Conservation (phyloP, 92 coral and sea anemone species). For the Epizoanthus scotinus region DNA sequence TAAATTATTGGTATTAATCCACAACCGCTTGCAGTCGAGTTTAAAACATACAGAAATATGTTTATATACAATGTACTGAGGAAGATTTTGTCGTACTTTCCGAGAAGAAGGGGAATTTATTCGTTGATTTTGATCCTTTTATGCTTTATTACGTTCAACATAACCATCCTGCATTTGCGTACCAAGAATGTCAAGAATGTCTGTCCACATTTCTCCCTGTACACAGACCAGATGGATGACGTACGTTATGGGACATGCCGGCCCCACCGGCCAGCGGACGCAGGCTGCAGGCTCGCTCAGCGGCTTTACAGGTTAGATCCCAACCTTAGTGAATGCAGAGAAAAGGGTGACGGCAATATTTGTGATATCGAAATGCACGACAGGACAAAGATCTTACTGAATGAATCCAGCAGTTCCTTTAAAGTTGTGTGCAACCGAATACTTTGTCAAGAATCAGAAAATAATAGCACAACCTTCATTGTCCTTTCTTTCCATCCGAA, state of each 20-base stretch:
- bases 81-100: not conserved
- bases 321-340: conserved; percentile 49
- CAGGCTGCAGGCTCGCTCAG: conserved; percentile 59
- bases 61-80: not conserved
- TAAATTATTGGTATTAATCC: too few relatives aligned
- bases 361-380: conserved; percentile 44
- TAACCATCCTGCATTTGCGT: not conserved
- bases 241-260: conserved; percentile 62
- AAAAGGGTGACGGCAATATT: conserved; percentile 49
- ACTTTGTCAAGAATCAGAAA: conserved; percentile 7
- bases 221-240: conserved; percentile 23
- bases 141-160: not conserved
- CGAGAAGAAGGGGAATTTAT: conserved; percentile 2
- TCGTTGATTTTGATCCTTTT: not conserved
- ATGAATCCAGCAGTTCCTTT: too few relatives aligned
- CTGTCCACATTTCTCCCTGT: conserved; percentile 6
- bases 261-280: conserved; percentile 65
- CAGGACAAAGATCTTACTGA: not conserved
- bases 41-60: not conserved
- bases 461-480: not conserved
- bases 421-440: conserved; percentile 23
- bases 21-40: too few relatives aligned
- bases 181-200: not conserved
- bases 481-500: conserved; percentile 51
- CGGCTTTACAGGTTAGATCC: conserved; percentile 44